Conservation (phyloP, 2,113 vertebrate species). For the Merops nubicus region DNA sequence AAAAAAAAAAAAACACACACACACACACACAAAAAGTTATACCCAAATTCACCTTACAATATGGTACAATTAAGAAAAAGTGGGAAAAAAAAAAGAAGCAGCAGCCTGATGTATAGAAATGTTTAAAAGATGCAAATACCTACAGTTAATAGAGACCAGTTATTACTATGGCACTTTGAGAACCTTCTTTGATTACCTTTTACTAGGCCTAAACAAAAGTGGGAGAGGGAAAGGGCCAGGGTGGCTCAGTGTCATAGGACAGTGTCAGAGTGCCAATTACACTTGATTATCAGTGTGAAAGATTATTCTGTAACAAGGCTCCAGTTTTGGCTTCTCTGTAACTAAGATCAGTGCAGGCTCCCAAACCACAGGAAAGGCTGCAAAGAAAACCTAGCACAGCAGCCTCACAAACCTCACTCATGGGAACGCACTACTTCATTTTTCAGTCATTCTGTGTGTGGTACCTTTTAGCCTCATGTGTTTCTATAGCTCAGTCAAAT, state of each 20-base stretch:
- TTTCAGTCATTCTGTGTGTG: rapidly evolving
- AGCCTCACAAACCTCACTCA: neutral
- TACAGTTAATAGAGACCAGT: neutral
- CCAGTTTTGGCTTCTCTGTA: neutral
- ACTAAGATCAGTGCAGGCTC: neutral
- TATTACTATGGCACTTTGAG: neutral
- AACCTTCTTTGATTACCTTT: neutral
- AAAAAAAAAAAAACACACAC: too few species aligned
- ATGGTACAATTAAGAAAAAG: rapidly evolving
- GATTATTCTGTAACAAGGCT: neutral
- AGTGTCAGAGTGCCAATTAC: neutral
- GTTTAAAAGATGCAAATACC: neutral
- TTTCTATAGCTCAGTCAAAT: neutral
- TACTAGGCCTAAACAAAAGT: too few species aligned
- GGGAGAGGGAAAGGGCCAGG: neutral
- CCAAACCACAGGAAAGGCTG: neutral
- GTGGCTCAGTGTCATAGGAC: neutral
- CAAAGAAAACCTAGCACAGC: neutral
- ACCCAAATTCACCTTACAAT: neutral
- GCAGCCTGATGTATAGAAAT: neutral
- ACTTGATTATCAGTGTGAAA: neutral
- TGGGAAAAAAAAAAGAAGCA: neutral
- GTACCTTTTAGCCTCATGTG: neutral
- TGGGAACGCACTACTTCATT: rapidly evolving
- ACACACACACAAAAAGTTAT: too few species aligned